phyloP scores from a whole-genome alignment of 2,888 invertebrate species.

The Cosmia pyralina region DNA sequence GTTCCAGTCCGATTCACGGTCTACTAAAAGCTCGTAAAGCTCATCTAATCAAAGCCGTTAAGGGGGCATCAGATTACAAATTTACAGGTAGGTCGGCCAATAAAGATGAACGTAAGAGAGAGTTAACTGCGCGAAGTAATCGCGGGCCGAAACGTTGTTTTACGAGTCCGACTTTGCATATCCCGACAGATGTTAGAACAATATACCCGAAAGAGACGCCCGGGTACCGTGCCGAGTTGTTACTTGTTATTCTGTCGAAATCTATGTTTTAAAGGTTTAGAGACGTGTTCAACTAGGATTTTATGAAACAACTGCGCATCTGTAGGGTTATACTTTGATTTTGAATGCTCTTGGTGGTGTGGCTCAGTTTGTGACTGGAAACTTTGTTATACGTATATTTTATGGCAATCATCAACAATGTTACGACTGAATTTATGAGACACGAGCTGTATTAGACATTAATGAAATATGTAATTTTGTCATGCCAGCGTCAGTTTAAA shows the following conservation, averaged over 20 bases:
- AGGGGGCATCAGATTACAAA: conserved; percentile 81
- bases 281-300: conserved; percentile 75
- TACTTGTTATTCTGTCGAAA: conserved; percentile 78
- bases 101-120: conserved; percentile 87
- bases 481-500: conserved; percentile 20
- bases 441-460: conserved; percentile 49
- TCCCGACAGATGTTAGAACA: conserved; percentile 86
- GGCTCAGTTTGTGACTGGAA: conserved; percentile 46
- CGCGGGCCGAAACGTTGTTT: conserved; percentile 80
- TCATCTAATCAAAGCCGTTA: conserved; percentile 81
- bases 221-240: conserved; percentile 75
- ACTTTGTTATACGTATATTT: conserved; percentile 62
- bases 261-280: conserved; percentile 78
- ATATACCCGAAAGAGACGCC: conserved; percentile 83
- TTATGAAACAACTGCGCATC: conserved; percentile 72
- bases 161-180: conserved; percentile 87
- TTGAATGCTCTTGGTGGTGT: conserved; percentile 65
- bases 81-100: conserved; percentile 85
- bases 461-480: conserved; percentile 42
- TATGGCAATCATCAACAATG: conserved; percentile 63
- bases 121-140: conserved; percentile 85
- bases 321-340: conserved; percentile 66
- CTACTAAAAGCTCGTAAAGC: conserved; percentile 75
- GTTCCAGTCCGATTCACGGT: conserved; percentile 66
- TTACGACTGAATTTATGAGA: conserved; percentile 63